These are phyloP conservation scores for Brachionus rubens DNA, from an alignment of 1,140 invertebrate species.

Conservation along the genomic window DNA sequence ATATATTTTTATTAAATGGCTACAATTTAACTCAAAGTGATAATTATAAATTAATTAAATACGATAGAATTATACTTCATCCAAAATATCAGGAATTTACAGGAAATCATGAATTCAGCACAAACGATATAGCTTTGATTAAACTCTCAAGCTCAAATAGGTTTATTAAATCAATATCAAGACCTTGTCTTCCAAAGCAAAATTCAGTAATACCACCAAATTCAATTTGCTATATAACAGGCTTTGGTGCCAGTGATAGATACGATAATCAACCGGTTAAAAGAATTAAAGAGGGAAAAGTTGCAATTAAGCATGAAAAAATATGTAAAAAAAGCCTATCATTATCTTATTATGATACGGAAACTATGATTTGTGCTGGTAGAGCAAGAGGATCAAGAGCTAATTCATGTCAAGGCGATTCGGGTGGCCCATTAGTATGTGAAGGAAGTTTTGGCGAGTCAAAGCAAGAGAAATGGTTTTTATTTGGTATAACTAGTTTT, in stretches of 20 bases:
- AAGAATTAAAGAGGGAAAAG: conserved; percentile 38
- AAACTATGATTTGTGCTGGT: conserved; percentile 38
- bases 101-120: conserved; percentile 31
- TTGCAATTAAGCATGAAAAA: conserved; percentile 32
- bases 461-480: conserved; percentile 19
- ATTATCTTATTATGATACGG: background rate
- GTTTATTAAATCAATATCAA: background rate
- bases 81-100: conserved; percentile 20
- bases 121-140: conserved; percentile 27
- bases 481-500: conserved; percentile 45
- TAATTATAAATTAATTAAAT: conserved; percentile 31
- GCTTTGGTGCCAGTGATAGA: conserved; percentile 18
- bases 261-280: conserved; percentile 1
- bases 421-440: conserved; percentile 26
- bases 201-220: conserved; percentile 17
- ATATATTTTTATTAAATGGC: conserved; percentile 32
- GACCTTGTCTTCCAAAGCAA: conserved; percentile 37
- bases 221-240: conserved; percentile 44
- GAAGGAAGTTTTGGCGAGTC: conserved; percentile 28
- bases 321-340: conserved; percentile 24
- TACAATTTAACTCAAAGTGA: background rate
- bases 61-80: conserved; percentile 30
- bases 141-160: background rate
- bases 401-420: conserved; percentile 39
- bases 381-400: conserved; percentile 10